Evolutionary conservation across 2,113 vertebrate genomes (phyloP), one percentile per base, ranked within the genome.

Genomic region (Lagopus leucura): DNA sequence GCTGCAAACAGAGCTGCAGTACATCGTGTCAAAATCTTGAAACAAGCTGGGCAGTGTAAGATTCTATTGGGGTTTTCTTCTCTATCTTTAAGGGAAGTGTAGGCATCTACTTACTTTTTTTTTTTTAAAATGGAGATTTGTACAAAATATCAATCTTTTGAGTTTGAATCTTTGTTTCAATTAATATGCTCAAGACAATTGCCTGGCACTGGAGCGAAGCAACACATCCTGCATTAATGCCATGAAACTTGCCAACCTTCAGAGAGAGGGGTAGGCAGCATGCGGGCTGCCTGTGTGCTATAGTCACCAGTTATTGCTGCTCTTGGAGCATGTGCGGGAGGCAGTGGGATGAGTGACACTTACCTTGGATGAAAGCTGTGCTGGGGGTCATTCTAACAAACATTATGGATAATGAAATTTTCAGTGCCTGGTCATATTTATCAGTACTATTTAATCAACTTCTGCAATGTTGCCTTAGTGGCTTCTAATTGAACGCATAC

Each of bases 21-120:
- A 34, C 4, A 3, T 61, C 1, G 0, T 82, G 19, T 42, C 42
- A 67, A 60, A 57, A 45, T 60, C 0, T 3, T 0, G 1, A 69
- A 80, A 65, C 19, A 43, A 71, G 63, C 10, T 40, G 15, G 7
- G 64, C 61, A 42, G 12, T 58, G 79, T 77, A 58, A 82, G 82
- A 58, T 83, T 67, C 58, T 15, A 4, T 32, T 22, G 25, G n/a
- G 21, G 10, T 69, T 81, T 79, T 67, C 21, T 63, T 64, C 32
- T 86, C 19, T 92, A 3, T 30, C 48, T 66, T 80, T 38, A 82
- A 36, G 30, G 81, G 28, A 82, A 80, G 13, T 6, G 8, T 15
- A 48, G 22, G 5, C n/a, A 79, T 90, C 27, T 54, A 30, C 27
- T 54, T 50, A 50, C 24, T 50, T 24, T 50, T 6, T 7, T 69